Evolutionary conservation across 2,113 vertebrate species (phyloP), one percentile per base, ranked within the genome.

Genomic region (Nothobranchius kuhntae): DNA sequence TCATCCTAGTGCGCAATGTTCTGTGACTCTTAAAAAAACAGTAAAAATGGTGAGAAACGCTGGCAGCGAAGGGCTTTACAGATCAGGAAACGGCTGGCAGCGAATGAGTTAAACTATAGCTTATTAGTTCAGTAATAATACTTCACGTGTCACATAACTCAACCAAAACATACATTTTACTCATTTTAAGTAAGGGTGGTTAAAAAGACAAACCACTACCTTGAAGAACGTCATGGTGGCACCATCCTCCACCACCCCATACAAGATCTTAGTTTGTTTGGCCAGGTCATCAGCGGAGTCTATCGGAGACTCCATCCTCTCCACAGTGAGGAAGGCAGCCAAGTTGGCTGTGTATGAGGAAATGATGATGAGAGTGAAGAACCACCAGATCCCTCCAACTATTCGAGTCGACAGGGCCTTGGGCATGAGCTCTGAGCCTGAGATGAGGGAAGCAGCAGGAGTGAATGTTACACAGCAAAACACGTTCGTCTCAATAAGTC

Each of bases 361-460:
- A 91, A 99, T 99, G 93, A 99, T 98, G 94, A 99, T 99, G 92
- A 99, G 95, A 86, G 97, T 99, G 92, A 99, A 99, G 94, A 99
- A 99, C 97, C 97, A 99, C 97, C 97, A 99, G 95, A 99, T 99
- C 89, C 97, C 97, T 91, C 97, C 97, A 82, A 98, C 97, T 91
- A 99, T 99, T 87, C 97, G 96, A 78, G 97, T 99, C 65, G 97
- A 99, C 75, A 99, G 94, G 74, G 97, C 97, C 92, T 98, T 98
- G 81, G 97, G 97, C 97, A 99, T 99, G 87, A 99, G 96, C 91
- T 99, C 97, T 87, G 97, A 99, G 89, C 97, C 97, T 99, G 92
- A 88, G 75, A 54, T 78, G 67, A 78, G 73, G 78, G 59, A 76
- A 65, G 75, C 50, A 71, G 80, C 54, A 78, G 60, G 57, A 68